phyloP scores from a whole-genome alignment of 2,888 invertebrate genomes.

The Athrips mouffetella region DNA sequence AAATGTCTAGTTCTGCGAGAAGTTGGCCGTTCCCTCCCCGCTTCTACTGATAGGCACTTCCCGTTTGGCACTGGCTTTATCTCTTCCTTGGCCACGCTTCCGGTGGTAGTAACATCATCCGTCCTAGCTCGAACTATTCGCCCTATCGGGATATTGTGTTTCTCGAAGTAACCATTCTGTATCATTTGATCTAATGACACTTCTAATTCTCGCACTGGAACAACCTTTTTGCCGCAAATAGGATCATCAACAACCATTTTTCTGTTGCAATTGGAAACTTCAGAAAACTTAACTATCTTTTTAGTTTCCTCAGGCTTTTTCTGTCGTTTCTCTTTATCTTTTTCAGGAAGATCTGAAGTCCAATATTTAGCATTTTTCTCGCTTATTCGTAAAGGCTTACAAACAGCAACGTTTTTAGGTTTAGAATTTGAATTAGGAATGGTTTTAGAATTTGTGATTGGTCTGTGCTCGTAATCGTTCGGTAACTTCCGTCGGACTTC shows the following conservation, averaged over 20 bases:
- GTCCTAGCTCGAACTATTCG: too few species aligned
- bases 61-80: constrained; percentile 53
- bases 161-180: constrained; percentile 72
- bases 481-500: constrained; percentile 17
- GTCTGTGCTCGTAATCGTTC: constrained; percentile 24
- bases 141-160: constrained; percentile 67
- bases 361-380: constrained; percentile 66
- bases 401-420: constrained; percentile 64
- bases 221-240: constrained; percentile 61
- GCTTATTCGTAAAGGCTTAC: constrained; percentile 61
- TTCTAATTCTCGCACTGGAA: constrained; percentile 69
- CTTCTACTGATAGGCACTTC: constrained; percentile 53
- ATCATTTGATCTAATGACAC: constrained; percentile 74
- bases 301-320: constrained; percentile 61
- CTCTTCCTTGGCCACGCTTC: constrained; percentile 38
- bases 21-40: constrained; percentile 40
- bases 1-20: constrained; percentile 57
- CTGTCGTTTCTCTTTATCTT: constrained; percentile 40
- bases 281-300: constrained; percentile 73
- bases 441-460: constrained; percentile 22
- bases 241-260: constrained; percentile 72
- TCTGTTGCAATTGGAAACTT: constrained; percentile 68
- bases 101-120: too few species aligned
- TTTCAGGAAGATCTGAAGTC: constrained; percentile 60
- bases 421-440: constrained; percentile 23